Base-by-base conservation (phyloP, 2,113 vertebrate genomes). In the Noturus placidus region DNA sequence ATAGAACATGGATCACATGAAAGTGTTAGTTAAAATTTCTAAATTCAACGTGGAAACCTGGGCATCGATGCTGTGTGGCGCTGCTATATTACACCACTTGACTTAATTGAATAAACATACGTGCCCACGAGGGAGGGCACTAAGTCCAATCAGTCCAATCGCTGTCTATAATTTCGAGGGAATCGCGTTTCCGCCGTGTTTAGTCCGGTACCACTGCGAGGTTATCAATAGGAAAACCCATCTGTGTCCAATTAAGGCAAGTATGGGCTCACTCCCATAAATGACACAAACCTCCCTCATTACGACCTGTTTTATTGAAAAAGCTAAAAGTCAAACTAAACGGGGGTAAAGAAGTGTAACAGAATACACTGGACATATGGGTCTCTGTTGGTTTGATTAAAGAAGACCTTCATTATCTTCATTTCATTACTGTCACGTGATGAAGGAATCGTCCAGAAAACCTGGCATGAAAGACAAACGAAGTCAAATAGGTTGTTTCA, bases 201-300 rank as follows among this genome's bases (percentile, higher is more conserved):
- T 87, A 84, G 76, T 70, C 59, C 92, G 90, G 88, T 83, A 50
- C 87, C 88, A 86, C 82, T 84, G 46, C 65, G 76, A 91, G 91
- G 89, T 86, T 92, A 93, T 93, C 92, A 92, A 83, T 89, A 90
- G 91, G 90, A 90, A 82, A 90, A 89, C 90, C 91, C 94, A 92
- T 94, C 91, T 89, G 93, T 92, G 93, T 91, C 93, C 92, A 91
- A 95, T 94, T 95, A 94, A 92, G 91, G 79, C 54, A 86, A 90
- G 81, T 91, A 89, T 90, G 89, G 87, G 86, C 90, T 89, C 89
- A 91, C 84, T 88, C 91, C 92, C 88, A 91, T 93, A 93, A 93
- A 93, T 87, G 91, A 90, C 91, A 91, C 90, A 89, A 90, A 89
- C 90, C 90, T 89, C 89, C 89, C 87, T 92, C 90, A 93, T 93